Evolutionary conservation across 2,113 vertebrate species (phyloP).

Genomic region (Uropsilus gracilis): DNA sequence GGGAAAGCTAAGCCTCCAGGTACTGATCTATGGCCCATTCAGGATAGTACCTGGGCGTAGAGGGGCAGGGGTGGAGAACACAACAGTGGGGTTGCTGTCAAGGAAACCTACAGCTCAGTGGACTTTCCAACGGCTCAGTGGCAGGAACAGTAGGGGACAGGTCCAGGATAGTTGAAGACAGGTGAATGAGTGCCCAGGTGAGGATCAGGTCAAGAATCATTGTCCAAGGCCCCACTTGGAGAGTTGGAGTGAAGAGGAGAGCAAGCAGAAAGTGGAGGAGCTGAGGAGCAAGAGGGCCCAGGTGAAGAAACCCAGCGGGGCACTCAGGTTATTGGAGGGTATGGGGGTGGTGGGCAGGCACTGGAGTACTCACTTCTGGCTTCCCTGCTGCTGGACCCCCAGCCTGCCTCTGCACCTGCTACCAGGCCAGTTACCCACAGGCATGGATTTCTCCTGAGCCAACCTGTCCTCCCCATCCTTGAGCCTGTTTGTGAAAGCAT

Average conservation of each 20-base stretch:
- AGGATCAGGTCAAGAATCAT: background rate
- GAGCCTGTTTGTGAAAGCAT: background rate
- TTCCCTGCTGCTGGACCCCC: background rate
- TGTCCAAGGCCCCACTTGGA: background rate
- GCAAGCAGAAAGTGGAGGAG: background rate
- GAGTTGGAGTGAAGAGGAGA: background rate
- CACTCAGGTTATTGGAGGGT: background rate
- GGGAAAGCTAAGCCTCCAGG: background rate
- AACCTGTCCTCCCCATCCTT: background rate
- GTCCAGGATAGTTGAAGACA: background rate
- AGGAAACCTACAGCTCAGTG: background rate
- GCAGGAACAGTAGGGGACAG: background rate
- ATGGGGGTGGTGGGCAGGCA: background rate
- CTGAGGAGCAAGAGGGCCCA: too few relatives aligned
- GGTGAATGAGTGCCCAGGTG: background rate
- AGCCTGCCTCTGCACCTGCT: background rate
- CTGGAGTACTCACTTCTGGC: fast-evolving
- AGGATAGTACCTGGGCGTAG: background rate
- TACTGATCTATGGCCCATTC: background rate
- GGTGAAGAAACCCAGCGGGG: background rate
- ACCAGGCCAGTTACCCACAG: fast-evolving
- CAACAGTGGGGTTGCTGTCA: too few relatives aligned
- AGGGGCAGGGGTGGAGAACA: background rate
- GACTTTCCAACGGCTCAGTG: background rate
- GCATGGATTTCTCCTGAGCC: background rate